Evolutionary conservation across 2,797 vertebrate species (phyloP).

Genomic region (Xiphorhynchus erythropygius): DNA sequence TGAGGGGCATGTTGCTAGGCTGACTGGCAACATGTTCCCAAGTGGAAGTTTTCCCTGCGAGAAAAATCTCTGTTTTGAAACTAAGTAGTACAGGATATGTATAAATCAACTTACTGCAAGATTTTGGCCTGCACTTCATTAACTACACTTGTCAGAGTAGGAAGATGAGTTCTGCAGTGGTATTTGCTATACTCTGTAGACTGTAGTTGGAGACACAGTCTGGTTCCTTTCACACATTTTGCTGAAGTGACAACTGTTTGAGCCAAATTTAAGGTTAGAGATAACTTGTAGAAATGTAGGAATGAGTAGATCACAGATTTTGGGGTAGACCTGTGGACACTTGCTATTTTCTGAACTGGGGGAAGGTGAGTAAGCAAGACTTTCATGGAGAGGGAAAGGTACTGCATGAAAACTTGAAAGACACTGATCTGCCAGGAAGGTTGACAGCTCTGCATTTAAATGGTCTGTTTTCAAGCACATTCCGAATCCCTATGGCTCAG

Average conservation of each 20-base stretch:
- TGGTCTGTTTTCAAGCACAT: not conserved
- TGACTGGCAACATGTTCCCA: conserved; percentile 3
- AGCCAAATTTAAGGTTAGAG: not conserved
- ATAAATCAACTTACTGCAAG: conserved; percentile 6
- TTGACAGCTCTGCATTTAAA: not conserved
- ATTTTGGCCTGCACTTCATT: conserved; percentile 38
- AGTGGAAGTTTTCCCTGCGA: conserved; percentile 12
- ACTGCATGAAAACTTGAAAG: not conserved
- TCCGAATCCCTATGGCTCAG: not conserved
- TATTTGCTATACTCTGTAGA: conserved; percentile 41
- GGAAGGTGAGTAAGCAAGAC: not conserved
- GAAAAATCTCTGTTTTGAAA: conserved; percentile 45
- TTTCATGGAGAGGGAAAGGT: not conserved
- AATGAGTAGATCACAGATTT: not conserved
- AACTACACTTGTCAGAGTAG: not conserved
- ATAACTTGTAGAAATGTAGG: not conserved
- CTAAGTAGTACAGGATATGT: not conserved
- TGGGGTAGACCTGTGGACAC: not conserved
- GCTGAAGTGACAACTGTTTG: conserved; percentile 2
- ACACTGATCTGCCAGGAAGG: not conserved
- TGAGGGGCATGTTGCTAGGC: not conserved
- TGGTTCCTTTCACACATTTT: not conserved
- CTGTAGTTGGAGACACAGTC: conserved; percentile 18
- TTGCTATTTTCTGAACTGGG: conserved; percentile 44
- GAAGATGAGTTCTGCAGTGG: conserved; percentile 16